A percentile compares a stretch with the other conserved stretches of the same genome.
These are phyloP conservation scores for Sipunculus nudus DNA, from an alignment of 2,888 invertebrate species.

Conservation along the genomic window DNA sequence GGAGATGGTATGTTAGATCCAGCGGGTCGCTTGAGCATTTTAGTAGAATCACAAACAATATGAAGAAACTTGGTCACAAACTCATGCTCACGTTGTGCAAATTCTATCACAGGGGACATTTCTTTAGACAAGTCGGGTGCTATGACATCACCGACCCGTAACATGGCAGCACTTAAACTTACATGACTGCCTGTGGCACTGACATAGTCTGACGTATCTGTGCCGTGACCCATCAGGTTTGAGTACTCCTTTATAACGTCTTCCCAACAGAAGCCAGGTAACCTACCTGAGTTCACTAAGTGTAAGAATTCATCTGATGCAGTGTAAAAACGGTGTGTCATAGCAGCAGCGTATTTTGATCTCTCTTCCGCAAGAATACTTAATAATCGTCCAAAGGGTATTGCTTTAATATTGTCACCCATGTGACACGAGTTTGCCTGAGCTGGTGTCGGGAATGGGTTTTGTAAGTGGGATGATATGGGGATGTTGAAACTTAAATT, in stretches of 20 bases:
- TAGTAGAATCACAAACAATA: conserved; percentile 62
- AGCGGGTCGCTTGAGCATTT: conserved; percentile 52
- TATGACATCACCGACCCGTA: conserved; percentile 49
- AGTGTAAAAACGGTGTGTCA: conserved; percentile 60
- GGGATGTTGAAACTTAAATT: no score
- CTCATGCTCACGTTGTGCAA: conserved; percentile 55
- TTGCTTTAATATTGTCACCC: conserved; percentile 37
- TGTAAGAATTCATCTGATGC: conserved; percentile 54
- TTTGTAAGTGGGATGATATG: not conserved
- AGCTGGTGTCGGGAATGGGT: not conserved
- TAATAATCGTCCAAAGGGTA: conserved; percentile 57
- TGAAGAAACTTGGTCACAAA: conserved; percentile 61
- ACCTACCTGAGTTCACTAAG: conserved; percentile 42
- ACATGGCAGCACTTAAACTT: conserved; percentile 53
- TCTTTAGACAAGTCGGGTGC: conserved; percentile 58
- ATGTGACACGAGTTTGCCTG: conserved; percentile 9
- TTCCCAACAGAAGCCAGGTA: conserved; percentile 52
- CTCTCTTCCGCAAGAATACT: conserved; percentile 57
- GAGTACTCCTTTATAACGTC: conserved; percentile 36
- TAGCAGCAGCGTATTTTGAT: conserved; percentile 58
- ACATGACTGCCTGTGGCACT: conserved; percentile 49
- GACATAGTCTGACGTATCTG: conserved; percentile 54
- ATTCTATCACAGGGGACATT: conserved; percentile 56
- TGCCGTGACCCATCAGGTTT: conserved; percentile 16
- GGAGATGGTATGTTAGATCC: conserved; percentile 12